Percentiles rank a stretch among this genome's conserved stretches.
phyloP scores from a whole-genome alignment of 1,140 invertebrate genomes.

The Zaprionus capensis region DNA sequence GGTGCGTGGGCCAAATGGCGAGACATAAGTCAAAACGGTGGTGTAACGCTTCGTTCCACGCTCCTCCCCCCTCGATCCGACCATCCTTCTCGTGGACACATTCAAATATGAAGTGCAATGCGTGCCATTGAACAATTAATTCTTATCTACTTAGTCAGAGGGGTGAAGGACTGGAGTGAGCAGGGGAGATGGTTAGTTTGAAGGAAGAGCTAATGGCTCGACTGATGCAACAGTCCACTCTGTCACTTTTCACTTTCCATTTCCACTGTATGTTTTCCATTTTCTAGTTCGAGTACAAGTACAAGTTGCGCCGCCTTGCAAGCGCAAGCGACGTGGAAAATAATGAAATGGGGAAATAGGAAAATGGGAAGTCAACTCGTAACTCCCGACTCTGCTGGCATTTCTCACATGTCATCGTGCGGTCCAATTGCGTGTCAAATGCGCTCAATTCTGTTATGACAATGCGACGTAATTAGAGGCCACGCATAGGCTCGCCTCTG shows the following conservation, averaged over 20 bases:
- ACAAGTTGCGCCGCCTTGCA: constrained; percentile 14
- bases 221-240: constrained; percentile 71
- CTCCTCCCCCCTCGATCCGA: background rate
- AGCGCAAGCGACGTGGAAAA: constrained; percentile 13
- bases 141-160: constrained; percentile 74
- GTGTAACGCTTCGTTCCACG: constrained; percentile 21
- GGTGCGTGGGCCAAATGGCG: constrained; percentile 54
- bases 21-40: constrained; percentile 48
- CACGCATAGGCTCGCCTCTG: constrained; percentile 70
- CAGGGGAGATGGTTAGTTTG: background rate
- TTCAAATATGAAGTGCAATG: constrained; percentile 83
- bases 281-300: constrained; percentile 36
- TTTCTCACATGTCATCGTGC: constrained; percentile 78
- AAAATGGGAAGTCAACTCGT: background rate
- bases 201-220: background rate
- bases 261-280: constrained; percentile 27
- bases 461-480: constrained; percentile 80
- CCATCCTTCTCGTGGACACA: constrained; percentile 12
- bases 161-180: too few relatives aligned
- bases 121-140: constrained; percentile 83
- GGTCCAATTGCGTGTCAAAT: constrained; percentile 79
- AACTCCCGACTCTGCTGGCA: constrained; percentile 39
- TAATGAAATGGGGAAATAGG: background rate
- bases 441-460: constrained; percentile 82
- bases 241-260: constrained; percentile 25